A percentile compares a stretch with the other conserved stretches of the same genome.
Conservation (phyloP, 2,113 vertebrate species). For the Neogobius melanostomus region DNA sequence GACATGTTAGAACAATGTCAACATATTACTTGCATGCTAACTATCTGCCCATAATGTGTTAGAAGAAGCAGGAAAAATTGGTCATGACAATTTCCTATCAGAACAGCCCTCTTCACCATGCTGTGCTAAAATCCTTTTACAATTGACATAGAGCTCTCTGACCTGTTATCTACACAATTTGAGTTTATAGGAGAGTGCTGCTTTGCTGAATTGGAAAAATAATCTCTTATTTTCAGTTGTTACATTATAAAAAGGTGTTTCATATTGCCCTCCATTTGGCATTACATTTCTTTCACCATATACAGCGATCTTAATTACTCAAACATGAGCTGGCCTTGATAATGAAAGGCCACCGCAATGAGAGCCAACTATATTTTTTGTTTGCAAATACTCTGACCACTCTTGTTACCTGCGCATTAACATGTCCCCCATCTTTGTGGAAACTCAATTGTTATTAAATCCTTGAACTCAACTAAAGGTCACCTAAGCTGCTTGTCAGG, state of each 20-base stretch:
- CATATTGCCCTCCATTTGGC: neutral
- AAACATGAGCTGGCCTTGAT: constrained; percentile 6
- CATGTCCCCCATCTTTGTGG: neutral
- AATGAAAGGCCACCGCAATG: constrained; percentile 44
- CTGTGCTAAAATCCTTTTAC: too few species aligned
- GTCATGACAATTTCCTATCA: too few species aligned
- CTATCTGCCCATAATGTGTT: too few species aligned
- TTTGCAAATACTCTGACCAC: constrained; percentile 8
- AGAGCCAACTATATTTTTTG: constrained; percentile 28
- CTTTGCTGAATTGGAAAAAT: constrained; percentile 4
- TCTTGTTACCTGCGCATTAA: constrained; percentile 29
- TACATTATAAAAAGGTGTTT: constrained; percentile 21
- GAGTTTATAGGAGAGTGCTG: neutral
- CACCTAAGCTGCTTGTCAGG: constrained; percentile 43
- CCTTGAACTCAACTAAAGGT: constrained; percentile 50
- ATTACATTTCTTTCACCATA: constrained; percentile 15
- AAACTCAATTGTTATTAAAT: constrained; percentile 27
- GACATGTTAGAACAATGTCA: too few species aligned
- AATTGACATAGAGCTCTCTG: too few species aligned
- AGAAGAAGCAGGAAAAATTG: too few species aligned
- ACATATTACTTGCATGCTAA: too few species aligned
- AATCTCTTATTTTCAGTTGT: constrained; percentile 29
- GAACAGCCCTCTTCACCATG: too few species aligned
- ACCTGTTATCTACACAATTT: neutral
- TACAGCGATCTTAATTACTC: constrained; percentile 36